Percentiles rank a stretch among this genome's conserved stretches.
Evolutionary conservation across 2,888 invertebrate genomes (phyloP).

Genomic region (Tenthredo scrophulariae): DNA sequence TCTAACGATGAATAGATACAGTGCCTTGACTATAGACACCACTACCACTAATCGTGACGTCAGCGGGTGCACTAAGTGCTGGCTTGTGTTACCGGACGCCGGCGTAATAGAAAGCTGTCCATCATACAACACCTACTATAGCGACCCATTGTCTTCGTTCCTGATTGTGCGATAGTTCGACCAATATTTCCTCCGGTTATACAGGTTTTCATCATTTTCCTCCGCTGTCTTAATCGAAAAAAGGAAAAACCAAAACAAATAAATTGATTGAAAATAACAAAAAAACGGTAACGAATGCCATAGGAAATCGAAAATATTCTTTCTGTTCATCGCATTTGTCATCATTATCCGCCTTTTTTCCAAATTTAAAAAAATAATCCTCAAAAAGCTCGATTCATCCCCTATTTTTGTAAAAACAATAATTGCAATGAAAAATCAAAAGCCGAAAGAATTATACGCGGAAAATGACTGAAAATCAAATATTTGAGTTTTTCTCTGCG

Average conservation of each 20-base stretch:
- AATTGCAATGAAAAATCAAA: not conserved
- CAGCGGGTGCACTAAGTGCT: slow-evolving; percentile 71
- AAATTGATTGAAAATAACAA: no score
- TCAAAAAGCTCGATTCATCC: not conserved
- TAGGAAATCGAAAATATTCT: not conserved
- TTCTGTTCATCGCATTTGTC: not conserved
- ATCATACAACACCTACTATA: slow-evolving; percentile 40
- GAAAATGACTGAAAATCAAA: not conserved
- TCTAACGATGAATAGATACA: not conserved
- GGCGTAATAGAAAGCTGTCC: slow-evolving; percentile 69
- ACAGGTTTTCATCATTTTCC: not conserved
- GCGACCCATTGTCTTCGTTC: slow-evolving; percentile 52
- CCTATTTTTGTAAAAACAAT: not conserved
- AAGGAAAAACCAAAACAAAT: not conserved
- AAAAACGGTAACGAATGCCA: no score
- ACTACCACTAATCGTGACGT: slow-evolving; percentile 51
- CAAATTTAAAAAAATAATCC: not conserved
- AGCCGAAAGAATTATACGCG: not conserved
- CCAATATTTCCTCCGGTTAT: not conserved
- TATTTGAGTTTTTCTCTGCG: slow-evolving; percentile 51
- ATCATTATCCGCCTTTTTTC: not conserved
- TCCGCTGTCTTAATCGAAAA: not conserved
- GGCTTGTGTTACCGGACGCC: slow-evolving; percentile 75
- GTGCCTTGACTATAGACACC: not conserved
- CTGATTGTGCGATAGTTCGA: slow-evolving; percentile 32